Evolutionary conservation across 53 echinoderm and acorn worm species (phyloP), one percentile per base, ranked within the genome.

Genomic region (Actinopyga echinites): DNA sequence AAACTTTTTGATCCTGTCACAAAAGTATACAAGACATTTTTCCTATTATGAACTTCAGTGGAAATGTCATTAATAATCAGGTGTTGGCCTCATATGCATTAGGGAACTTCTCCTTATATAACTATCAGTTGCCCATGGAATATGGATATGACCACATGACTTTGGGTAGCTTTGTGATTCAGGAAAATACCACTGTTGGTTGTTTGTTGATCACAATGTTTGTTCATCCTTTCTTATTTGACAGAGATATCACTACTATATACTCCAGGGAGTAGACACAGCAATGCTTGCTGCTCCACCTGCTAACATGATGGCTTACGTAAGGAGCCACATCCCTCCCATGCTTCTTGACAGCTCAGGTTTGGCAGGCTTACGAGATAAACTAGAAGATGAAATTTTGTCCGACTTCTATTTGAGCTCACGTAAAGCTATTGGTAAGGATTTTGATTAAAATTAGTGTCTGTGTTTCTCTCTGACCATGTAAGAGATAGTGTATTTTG

Each of bases 231-330:
- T 31, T 29, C 40, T 83, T 58, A 30, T 20, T 79, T 65, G 54
- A 58, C 90, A 97, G 97, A 87, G 97, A 38, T 97, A 97, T 79
- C 67, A 92, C 79, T 97, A 93, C 85, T 97, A 97, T 94, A 97
- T 97, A 85, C 90, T 84, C 23, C 90, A 90, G 69, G 97, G 97
- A 24, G 83, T 97, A 37, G 74, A 89, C 25, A 79, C 69, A 31
- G 58, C 55, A 57, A 97, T 97, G 97, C 82, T 97, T 24, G 97
- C 97, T 23, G 26, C 80, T 17, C 94, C 93, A 7, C 96, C 44
- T 49, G 69, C 33, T 58, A 80, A 33, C 84, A 94, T 92, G 94
- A 94, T 96, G 88, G 90, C 85, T 45, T 89, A 88, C 77, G 89
- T 96, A 38, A 58, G 82, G 38, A 74, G 80, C 58, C 83, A 91